These are phyloP conservation scores for Saguinus midas DNA, from an alignment of 2,113 vertebrate species.

Conservation along the genomic window DNA sequence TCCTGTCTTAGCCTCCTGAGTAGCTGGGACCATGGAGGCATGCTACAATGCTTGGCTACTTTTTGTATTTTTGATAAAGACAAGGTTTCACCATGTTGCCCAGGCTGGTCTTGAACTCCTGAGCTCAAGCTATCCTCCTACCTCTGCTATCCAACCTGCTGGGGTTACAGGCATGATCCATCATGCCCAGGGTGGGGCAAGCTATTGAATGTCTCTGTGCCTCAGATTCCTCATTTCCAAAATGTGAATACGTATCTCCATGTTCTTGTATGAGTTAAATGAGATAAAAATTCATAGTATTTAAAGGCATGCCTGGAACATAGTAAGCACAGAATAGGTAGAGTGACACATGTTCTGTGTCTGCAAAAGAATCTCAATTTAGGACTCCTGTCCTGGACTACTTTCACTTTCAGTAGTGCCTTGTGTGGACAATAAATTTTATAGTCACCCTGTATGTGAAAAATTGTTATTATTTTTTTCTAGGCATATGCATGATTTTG, in stretches of 20 bases:
- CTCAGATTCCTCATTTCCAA: neutral
- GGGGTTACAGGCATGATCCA: too few species aligned
- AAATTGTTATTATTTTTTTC: neutral
- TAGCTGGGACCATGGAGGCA: too few species aligned
- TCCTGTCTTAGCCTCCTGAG: too few species aligned
- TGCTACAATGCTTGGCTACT: too few species aligned
- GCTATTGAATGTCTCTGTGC: neutral
- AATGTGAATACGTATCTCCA: neutral
- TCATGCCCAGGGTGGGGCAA: neutral
- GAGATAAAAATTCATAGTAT: neutral
- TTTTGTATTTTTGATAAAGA: too few species aligned
- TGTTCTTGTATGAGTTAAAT: neutral
- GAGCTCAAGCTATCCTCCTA: too few species aligned
- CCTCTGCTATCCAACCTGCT: too few species aligned
- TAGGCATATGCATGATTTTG: neutral
- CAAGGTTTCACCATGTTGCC: too few species aligned
- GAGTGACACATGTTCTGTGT: fast-evolving
- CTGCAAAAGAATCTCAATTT: neutral
- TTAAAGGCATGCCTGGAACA: neutral
- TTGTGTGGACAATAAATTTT: neutral
- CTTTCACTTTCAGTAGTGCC: neutral
- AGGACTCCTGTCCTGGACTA: neutral
- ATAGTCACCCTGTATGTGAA: neutral
- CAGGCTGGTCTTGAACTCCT: too few species aligned
- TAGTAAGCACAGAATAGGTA: neutral